Percentiles rank a stretch among this genome's conserved stretches.
phyloP scores from a whole-genome alignment of 2,113 vertebrate species.

The Pseudorasbora parva region DNA sequence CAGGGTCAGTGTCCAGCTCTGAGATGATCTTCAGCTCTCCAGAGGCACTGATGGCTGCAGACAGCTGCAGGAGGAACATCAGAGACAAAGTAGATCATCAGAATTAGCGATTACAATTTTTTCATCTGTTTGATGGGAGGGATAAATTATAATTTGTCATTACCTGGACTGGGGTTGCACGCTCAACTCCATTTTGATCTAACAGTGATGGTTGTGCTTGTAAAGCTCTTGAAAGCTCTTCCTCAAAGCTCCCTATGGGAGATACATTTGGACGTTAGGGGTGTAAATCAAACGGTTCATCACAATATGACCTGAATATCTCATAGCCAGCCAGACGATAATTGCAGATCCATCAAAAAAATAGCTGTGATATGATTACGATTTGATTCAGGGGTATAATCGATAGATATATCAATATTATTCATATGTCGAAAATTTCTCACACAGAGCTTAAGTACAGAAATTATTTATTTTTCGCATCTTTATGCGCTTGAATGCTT shows the following conservation, averaged over 20 bases:
- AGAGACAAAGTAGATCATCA: not conserved
- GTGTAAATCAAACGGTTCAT: too few species aligned
- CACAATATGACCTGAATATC: too few species aligned
- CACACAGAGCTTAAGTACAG: too few species aligned
- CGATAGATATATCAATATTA: too few species aligned
- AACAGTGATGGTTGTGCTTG: conserved; percentile 54
- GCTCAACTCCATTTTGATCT: conserved; percentile 58
- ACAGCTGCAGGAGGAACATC: conserved; percentile 74
- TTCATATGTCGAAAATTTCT: too few species aligned
- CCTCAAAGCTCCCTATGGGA: conserved; percentile 63
- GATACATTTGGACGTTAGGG: not conserved
- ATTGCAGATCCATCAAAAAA: too few species aligned
- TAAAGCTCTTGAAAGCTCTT: conserved; percentile 57
- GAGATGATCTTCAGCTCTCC: conserved; percentile 79
- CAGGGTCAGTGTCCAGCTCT: conserved; percentile 77
- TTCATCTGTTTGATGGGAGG: not conserved
- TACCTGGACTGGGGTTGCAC: conserved; percentile 73
- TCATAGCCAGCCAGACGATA: too few species aligned
- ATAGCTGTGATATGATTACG: too few species aligned
- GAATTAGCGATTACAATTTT: not conserved
- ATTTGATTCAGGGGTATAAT: too few species aligned
- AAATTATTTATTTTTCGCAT: too few species aligned
- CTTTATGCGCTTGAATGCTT: too few species aligned
- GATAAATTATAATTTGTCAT: not conserved
- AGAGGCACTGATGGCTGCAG: conserved; percentile 77